Base-by-base conservation (phyloP, 2,113 vertebrate genomes). In the Columba livia region DNA sequence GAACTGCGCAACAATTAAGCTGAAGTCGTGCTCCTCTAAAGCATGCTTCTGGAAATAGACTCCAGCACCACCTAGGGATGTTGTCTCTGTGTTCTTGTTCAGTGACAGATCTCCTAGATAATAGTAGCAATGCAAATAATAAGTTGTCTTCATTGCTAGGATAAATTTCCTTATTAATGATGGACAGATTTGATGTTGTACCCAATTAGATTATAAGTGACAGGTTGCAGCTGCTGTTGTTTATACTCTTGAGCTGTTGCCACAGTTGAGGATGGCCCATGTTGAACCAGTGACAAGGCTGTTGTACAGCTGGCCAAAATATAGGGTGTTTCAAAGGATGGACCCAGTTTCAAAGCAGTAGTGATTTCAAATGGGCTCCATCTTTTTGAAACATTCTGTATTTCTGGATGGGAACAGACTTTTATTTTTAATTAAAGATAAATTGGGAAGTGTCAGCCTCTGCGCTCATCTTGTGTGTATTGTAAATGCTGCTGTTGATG, bases 161-260 rank as follows among this genome's bases (percentile, higher is more conserved):
- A 51, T 92, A 44, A 78, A 88, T 86, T 77, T 50, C 23, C 17
- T 32, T 64, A 26, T 65, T 80, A 34, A 50, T 67, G 83, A 64
- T 42, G 47, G 67, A 51, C 32, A 34, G 40, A 78, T 71, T 58
- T 74, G 50, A 38, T 86, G 60, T 78, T 74, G n/a, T 66, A 70
- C 8, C n/a, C 79, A 66, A 93, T 92, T 79, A 61, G 48, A 53
- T 57, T 80, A 6, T 51, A 71, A 71, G 20, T 82, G 74, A 69
- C 71, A 77, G 32, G 29, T 64, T 90, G 72, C 83, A 92, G 79
- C 92, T 93, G 79, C 82, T 92, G 1, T n/a, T 92, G 69, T 92
- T 90, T 50, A 26, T 88, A 11, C 50, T 88, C 3, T 1, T 61
- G 40, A 80, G 51, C 44, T 89, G 8, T 79, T 72, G 31, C 24